Base-by-base conservation (phyloP, 2,888 invertebrate species). In the Parelbella ahira region DNA sequence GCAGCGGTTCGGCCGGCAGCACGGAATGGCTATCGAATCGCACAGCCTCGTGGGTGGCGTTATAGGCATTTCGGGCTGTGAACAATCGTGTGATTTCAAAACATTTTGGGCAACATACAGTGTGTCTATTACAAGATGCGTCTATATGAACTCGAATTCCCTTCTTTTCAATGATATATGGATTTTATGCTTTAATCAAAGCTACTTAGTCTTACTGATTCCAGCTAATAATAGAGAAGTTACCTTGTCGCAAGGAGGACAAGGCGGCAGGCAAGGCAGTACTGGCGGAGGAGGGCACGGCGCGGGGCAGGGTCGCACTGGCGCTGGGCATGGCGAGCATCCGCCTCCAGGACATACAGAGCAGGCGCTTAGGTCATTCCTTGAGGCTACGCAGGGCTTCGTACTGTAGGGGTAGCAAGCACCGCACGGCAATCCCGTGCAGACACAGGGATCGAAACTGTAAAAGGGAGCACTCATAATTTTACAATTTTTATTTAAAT, bases 1-100 rank as follows among this genome's bases (percentile, higher is more conserved):
- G 60, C 88, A 89, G 49, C 89, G 72, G 52, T 82, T 81, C 1
- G 87, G 83, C 48, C 75, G 82, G 72, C 87, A 90, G 76, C 70
- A 83, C 45, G 78, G 90, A 54, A 88, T 89, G 47, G 80, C 90
- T 51, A 76, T 76, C 43, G 73, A 66, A 10, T 80, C 73, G 33
- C 69, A 70, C 4, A 75, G 13, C 1, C 59, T 60, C 1, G 28
- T 27, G 1, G 74, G 69, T 50, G 62, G 54, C 53, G 75, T 66
- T 1, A 73, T 60, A 2, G 61, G 66, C 5, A 53, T 67, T 5
- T 44, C 29, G 3, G 78, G 77, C 79, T 77, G 59, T 6, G 58
- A 63, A 44, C 11, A 36, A 37, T n/a, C n/a, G n/a, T n/a, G n/a
- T n/a, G n/a, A n/a, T n/a, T n/a, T n/a, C n/a, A n/a, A n/a, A n/a